Conservation (phyloP, 2,113 vertebrate species). For the Candoia aspera region DNA sequence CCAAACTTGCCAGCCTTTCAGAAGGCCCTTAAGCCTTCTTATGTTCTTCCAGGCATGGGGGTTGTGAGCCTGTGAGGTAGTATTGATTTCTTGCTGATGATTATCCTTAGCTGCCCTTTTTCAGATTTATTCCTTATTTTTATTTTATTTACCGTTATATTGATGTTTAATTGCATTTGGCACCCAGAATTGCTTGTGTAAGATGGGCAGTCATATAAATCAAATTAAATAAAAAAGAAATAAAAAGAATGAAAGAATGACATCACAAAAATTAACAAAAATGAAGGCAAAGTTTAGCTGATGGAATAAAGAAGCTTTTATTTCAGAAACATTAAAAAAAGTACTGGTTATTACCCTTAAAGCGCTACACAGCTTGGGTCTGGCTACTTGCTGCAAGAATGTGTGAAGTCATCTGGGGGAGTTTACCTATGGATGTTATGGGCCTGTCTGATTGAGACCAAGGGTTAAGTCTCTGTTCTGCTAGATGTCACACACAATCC, state of each 20-base stretch:
- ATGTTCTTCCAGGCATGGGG: too few relatives aligned
- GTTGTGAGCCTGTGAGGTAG: too few relatives aligned
- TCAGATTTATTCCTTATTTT: background rate
- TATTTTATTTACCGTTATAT: too few relatives aligned
- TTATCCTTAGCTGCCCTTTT: too few relatives aligned
- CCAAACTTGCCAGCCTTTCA: too few relatives aligned
- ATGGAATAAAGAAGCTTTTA: background rate
- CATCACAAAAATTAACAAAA: background rate
- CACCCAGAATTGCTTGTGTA: too few relatives aligned
- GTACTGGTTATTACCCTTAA: background rate
- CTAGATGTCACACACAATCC: background rate
- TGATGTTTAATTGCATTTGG: too few relatives aligned
- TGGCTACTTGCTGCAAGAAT: background rate
- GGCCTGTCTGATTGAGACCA: background rate
- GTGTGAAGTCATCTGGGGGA: background rate
- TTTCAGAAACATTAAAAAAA: background rate
- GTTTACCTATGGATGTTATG: background rate
- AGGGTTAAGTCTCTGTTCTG: background rate
- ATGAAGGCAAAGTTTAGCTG: background rate
- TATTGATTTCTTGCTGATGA: too few relatives aligned
- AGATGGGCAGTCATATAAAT: too few relatives aligned
- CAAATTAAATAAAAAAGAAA: background rate
- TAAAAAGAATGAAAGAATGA: background rate
- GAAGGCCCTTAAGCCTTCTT: too few relatives aligned
- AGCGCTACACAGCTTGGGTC: background rate